Conservation (phyloP, 2,797 vertebrate species). For the Sebastiscus albofasciatus region DNA sequence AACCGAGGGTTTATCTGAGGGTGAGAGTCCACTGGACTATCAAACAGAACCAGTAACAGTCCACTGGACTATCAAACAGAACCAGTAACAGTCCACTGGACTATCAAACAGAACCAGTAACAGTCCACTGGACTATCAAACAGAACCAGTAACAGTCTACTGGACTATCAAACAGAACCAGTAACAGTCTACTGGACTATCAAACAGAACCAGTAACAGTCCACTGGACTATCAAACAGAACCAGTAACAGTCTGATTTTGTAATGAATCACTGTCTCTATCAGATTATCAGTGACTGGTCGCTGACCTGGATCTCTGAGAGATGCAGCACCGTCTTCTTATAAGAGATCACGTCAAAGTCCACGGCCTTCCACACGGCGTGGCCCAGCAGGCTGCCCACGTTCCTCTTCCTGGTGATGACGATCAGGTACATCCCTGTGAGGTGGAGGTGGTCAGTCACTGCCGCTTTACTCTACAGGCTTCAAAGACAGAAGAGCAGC, state of each 20-base stretch:
- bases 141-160: too few relatives aligned
- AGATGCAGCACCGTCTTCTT: conserved; percentile 97
- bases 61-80: too few relatives aligned
- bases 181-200: too few relatives aligned
- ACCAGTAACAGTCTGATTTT: neutral
- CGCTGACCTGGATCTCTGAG: conserved; percentile 92
- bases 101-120: too few relatives aligned
- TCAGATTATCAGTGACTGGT: neutral
- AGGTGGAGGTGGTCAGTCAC: neutral
- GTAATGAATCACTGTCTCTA: neutral
- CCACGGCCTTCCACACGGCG: conserved; percentile 94
- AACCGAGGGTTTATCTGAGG: too few relatives aligned
- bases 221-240: too few relatives aligned
- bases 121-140: too few relatives aligned
- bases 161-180: too few relatives aligned
- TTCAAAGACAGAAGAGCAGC: neutral
- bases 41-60: too few relatives aligned
- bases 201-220: too few relatives aligned
- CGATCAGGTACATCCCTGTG: conserved; percentile 94
- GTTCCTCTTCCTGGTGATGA: conserved; percentile 96
- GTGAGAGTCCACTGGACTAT: too few relatives aligned
- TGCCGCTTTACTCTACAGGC: neutral
- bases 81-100: too few relatives aligned
- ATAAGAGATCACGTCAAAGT: conserved; percentile 96
- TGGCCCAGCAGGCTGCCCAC: conserved; percentile 94